Percentiles rank a stretch among this genome's conserved stretches.
Evolutionary conservation across 2,797 vertebrate species (phyloP).

Genomic region (Cossypha caffra): DNA sequence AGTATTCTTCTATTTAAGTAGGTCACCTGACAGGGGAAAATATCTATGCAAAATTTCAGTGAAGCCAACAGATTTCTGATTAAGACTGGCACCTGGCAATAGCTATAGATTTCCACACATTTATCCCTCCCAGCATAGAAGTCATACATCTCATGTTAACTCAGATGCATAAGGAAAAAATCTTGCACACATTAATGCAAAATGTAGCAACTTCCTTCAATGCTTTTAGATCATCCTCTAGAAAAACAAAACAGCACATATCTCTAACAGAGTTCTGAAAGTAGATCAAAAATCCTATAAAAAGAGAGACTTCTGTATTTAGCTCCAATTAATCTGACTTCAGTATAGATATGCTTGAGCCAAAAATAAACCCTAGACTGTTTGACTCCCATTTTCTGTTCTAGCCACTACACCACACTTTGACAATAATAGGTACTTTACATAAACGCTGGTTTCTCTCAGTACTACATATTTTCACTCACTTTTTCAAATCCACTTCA

Average conservation of each 20-base stretch:
- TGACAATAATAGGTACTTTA: not conserved
- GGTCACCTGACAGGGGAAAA: slow-evolving; percentile 15
- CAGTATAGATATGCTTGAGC: not conserved
- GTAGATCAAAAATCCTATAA: slow-evolving; percentile 42
- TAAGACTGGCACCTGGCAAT: slow-evolving; percentile 14
- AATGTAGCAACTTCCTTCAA: not conserved
- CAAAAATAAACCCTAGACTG: slow-evolving; percentile 35
- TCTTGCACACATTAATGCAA: not conserved
- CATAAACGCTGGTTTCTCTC: not conserved
- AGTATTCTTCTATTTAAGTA: slow-evolving; percentile 35
- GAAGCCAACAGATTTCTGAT: slow-evolving; percentile 15
- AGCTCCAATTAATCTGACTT: slow-evolving; percentile 48
- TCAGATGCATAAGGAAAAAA: not conserved
- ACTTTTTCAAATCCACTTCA: slow-evolving; percentile 8
- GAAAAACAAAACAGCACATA: not conserved
- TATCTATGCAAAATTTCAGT: not conserved
- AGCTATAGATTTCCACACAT: not conserved
- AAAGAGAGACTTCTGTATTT: slow-evolving; percentile 38
- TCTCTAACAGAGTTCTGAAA: slow-evolving; percentile 5
- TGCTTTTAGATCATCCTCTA: not conserved
- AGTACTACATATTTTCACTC: not conserved
- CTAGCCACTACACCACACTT: not conserved
- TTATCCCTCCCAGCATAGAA: not conserved
- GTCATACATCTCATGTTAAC: not conserved
- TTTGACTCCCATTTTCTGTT: slow-evolving; percentile 2